Evolutionary conservation across 2,113 vertebrate genomes (phyloP).

Genomic region (Thalassoma bifasciatum): DNA sequence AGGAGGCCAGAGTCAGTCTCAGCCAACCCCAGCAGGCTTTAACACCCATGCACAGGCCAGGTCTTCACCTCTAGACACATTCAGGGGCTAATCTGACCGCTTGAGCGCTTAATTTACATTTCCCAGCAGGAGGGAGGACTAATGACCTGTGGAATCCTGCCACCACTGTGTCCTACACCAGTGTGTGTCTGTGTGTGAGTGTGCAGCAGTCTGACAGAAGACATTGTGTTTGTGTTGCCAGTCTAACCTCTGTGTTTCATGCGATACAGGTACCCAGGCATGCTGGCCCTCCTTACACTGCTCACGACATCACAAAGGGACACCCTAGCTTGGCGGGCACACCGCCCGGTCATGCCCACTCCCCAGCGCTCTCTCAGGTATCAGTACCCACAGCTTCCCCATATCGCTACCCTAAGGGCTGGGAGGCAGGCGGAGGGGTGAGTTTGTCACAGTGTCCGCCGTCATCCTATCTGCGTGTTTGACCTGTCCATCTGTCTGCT

Average conservation of each 20-base stretch:
- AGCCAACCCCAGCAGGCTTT: conserved; percentile 36
- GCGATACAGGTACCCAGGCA: conserved; percentile 90
- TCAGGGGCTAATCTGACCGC: conserved; percentile 42
- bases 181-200: neutral
- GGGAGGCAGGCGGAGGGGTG: conserved; percentile 83
- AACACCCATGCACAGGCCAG: conserved; percentile 36
- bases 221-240: conserved; percentile 15
- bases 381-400: conserved; percentile 77
- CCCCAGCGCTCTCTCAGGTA: conserved; percentile 97
- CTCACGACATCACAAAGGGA: conserved; percentile 97
- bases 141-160: conserved; percentile 56
- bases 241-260: conserved; percentile 29
- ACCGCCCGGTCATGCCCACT: conserved; percentile 93
- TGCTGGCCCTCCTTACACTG: conserved; percentile 88
- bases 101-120: conserved; percentile 61
- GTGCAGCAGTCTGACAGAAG: neutral
- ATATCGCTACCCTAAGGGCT: conserved; percentile 84
- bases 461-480: conserved; percentile 48
- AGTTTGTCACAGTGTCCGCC: conserved; percentile 51
- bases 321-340: conserved; percentile 93
- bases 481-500: conserved; percentile 32
- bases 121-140: conserved; percentile 46
- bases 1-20: conserved; percentile 31
- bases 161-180: conserved; percentile 7
- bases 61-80: conserved; percentile 55